Evolutionary conservation across 2,888 invertebrate species (phyloP).

Genomic region (Apamea epomidion): DNA sequence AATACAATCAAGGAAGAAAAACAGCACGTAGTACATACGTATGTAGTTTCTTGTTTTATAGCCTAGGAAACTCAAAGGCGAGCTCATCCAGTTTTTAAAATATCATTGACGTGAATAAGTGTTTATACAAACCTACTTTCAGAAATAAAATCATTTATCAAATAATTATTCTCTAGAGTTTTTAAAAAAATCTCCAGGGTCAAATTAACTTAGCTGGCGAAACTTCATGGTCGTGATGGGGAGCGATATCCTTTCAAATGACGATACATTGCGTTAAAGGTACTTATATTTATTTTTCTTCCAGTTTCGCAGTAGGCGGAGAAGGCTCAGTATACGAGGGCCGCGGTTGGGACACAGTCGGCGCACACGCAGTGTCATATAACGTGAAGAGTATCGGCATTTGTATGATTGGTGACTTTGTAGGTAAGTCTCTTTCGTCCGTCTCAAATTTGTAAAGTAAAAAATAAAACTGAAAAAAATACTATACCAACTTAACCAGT

Average conservation of each 20-base stretch:
- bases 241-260: too few relatives aligned
- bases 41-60: too few relatives aligned
- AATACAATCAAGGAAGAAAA: neutral
- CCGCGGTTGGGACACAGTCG: constrained; percentile 92
- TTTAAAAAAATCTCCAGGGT: too few relatives aligned
- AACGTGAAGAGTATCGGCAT: constrained; percentile 92
- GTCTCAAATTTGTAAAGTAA: neutral
- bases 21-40: neutral
- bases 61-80: too few relatives aligned
- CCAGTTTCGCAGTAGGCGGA: constrained; percentile 93
- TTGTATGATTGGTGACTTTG: constrained; percentile 93
- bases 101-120: too few relatives aligned
- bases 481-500: neutral
- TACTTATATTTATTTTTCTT: constrained; percentile 62
- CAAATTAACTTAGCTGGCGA: neutral
- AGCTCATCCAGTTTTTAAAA: too few relatives aligned
- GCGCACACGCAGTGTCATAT: constrained; percentile 92
- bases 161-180: too few relatives aligned
- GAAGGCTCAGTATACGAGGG: constrained; percentile 93
- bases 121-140: too few relatives aligned
- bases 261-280: neutral
- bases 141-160: too few relatives aligned
- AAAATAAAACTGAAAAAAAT: neutral
- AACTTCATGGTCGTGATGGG: neutral
- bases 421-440: constrained; percentile 76